Percentiles rank a stretch among this genome's conserved stretches.
Conservation (phyloP, 2,888 invertebrate genomes). For the Scaptomyza flava region DNA sequence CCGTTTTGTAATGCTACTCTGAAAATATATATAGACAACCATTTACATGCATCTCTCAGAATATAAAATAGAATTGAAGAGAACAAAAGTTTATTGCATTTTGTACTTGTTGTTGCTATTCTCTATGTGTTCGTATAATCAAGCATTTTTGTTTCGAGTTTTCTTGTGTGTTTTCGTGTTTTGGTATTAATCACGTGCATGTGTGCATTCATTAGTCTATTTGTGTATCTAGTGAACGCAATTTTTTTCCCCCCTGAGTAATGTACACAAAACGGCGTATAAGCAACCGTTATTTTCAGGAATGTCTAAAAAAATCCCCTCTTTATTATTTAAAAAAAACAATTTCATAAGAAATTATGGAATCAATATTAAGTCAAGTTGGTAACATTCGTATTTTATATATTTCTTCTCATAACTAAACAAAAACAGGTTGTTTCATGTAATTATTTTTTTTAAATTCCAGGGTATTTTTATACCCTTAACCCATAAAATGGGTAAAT, state of each 20-base stretch:
- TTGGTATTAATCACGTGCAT: constrained; percentile 11
- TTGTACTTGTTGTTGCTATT: constrained; percentile 28
- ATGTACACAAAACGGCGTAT: not conserved
- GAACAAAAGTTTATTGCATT: constrained; percentile 46
- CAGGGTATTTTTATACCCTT: too few relatives aligned
- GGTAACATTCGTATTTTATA: too few relatives aligned
- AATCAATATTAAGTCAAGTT: too few relatives aligned
- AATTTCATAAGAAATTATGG: too few relatives aligned
- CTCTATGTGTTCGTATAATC: not conserved
- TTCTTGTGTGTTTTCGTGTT: not conserved
- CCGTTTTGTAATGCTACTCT: constrained; percentile 25
- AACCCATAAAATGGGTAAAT: too few relatives aligned
- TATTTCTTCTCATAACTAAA: too few relatives aligned
- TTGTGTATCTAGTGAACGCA: constrained; percentile 44
- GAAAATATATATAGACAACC: constrained; percentile 27
- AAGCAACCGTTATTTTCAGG: not conserved
- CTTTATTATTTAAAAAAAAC: too few relatives aligned
- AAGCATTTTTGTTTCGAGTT: not conserved
- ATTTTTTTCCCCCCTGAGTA: constrained; percentile 24
- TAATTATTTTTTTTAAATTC: too few relatives aligned
- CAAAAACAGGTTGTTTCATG: too few relatives aligned
- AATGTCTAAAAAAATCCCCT: too few relatives aligned
- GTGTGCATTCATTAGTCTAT: constrained; percentile 34
- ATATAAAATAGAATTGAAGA: constrained; percentile 5
- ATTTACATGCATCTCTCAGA: constrained; percentile 23